These are phyloP conservation scores for Gari tellinella DNA, from an alignment of 2,888 invertebrate species.

Conservation along the genomic window DNA sequence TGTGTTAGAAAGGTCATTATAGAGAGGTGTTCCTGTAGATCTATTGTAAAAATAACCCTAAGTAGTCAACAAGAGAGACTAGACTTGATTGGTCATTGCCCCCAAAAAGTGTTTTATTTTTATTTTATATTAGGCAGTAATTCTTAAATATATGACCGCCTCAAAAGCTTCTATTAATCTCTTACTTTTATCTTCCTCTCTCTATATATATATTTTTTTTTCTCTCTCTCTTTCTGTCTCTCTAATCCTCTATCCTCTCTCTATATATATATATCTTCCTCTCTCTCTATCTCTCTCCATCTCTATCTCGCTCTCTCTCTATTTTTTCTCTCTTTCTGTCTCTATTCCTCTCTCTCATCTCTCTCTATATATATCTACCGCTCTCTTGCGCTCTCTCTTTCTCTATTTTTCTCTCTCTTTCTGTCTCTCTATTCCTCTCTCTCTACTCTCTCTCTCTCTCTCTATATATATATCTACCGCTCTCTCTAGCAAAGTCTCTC, in stretches of 20 bases:
- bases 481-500: too few relatives aligned
- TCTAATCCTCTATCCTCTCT: not conserved
- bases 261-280: slow-evolving; percentile 21
- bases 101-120: too few relatives aligned
- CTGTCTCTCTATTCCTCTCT: not conserved
- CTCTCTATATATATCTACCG: too few relatives aligned
- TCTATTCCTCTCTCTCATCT: slow-evolving; percentile 29
- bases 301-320: slow-evolving; percentile 3
- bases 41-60: too few relatives aligned
- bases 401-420: not conserved
- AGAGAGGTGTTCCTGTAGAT: too few relatives aligned
- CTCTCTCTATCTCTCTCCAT: slow-evolving; percentile 25
- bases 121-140: too few relatives aligned
- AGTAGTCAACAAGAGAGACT: too few relatives aligned
- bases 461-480: not conserved
- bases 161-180: not conserved
- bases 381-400: not conserved
- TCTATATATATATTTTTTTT: not conserved
- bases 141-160: too few relatives aligned
- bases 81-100: too few relatives aligned
- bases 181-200: not conserved
- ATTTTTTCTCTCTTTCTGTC: slow-evolving; percentile 13
- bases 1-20: too few relatives aligned
- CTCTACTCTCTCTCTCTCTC: not conserved
- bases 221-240: not conserved